Percentiles rank a stretch among this genome's conserved stretches.
phyloP scores from a whole-genome alignment of 2,113 vertebrate species.

The Ceratotherium simum region DNA sequence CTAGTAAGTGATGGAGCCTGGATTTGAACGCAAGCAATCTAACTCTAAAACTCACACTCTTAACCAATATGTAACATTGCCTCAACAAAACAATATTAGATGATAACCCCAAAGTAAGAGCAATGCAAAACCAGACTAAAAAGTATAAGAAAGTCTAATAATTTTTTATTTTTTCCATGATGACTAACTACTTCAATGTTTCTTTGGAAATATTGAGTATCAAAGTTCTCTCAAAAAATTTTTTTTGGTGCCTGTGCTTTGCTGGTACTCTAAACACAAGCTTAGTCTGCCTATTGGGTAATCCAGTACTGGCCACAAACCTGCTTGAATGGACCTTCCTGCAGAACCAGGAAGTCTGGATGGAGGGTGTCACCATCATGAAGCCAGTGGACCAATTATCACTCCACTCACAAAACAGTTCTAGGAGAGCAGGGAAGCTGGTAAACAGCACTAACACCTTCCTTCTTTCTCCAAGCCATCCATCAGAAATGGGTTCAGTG shows the following conservation, averaged over 20 bases:
- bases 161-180: background rate
- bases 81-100: background rate
- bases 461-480: background rate
- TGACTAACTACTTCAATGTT: background rate
- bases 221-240: background rate
- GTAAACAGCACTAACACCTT: background rate
- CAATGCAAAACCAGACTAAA: slow-evolving; percentile 9
- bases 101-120: slow-evolving; percentile 42
- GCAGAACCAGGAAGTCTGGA: background rate
- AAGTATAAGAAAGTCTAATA: background rate
- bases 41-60: slow-evolving; percentile 10
- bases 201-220: slow-evolving; percentile 6
- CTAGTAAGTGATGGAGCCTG: background rate
- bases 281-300: background rate
- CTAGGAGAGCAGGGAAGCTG: background rate
- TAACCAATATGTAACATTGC: background rate
- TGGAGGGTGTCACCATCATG: background rate
- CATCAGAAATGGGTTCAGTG: background rate
- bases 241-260: background rate
- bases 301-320: background rate
- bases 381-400: background rate
- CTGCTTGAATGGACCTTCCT: slow-evolving; percentile 35
- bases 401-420: slow-evolving; percentile 8
- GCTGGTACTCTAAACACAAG: background rate
- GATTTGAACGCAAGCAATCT: slow-evolving; percentile 23